Evolutionary conservation across 2,888 invertebrate species (phyloP).

Genomic region (Melanostoma mellinum): DNA sequence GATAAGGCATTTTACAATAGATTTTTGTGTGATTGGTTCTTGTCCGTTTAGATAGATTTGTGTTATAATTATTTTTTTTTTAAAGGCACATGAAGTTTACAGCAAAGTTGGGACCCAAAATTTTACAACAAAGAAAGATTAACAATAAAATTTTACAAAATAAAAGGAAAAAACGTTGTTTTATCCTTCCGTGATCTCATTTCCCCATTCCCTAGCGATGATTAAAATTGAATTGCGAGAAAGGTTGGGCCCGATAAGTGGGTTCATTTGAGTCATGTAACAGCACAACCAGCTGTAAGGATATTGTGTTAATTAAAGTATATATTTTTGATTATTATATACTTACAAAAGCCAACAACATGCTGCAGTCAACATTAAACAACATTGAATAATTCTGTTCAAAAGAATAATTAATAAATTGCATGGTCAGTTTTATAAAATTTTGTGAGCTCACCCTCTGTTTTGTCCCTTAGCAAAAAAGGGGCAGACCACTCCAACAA

Average conservation of each 20-base stretch:
- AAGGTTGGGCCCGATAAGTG: constrained; percentile 80
- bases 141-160: constrained; percentile 40
- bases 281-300: constrained; percentile 79
- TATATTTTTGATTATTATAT: constrained; percentile 1
- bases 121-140: constrained; percentile 24
- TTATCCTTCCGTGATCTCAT: constrained; percentile 75
- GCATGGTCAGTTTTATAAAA: neutral
- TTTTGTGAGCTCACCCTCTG: constrained; percentile 77
- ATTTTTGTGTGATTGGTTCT: constrained; percentile 27
- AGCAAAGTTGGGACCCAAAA: constrained; percentile 35
- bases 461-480: constrained; percentile 80
- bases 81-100: constrained; percentile 61
- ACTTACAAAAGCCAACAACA: constrained; percentile 81
- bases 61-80: constrained; percentile 13
- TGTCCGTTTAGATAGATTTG: constrained; percentile 33
- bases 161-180: constrained; percentile 25
- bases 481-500: constrained; percentile 79
- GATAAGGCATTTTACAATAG: constrained; percentile 36
- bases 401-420: constrained; percentile 10
- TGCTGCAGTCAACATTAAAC: constrained; percentile 80
- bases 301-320: neutral
- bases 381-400: constrained; percentile 79
- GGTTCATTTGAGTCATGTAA: constrained; percentile 81
- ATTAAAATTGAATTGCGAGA: constrained; percentile 80
- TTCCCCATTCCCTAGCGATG: constrained; percentile 80